Conservation (phyloP, 1,140 invertebrate species). For the Caenorhabditis inopinata region DNA sequence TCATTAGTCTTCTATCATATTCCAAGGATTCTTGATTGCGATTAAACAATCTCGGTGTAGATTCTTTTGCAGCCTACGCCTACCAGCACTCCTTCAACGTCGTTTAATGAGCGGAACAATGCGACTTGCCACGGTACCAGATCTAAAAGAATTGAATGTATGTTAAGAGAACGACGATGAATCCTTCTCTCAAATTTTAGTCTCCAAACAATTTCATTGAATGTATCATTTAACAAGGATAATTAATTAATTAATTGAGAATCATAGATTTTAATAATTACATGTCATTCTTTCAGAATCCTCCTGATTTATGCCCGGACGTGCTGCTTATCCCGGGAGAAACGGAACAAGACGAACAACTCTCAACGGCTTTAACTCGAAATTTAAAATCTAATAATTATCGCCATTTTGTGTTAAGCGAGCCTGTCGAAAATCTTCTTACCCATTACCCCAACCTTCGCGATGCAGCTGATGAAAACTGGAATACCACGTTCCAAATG, state of each 20-base stretch:
- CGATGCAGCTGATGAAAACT: background rate
- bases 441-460: background rate
- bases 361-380: background rate
- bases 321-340: background rate
- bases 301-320: background rate
- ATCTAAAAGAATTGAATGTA: conserved; percentile 7
- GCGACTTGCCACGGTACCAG: background rate
- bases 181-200: no score
- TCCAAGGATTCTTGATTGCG: background rate
- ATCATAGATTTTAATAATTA: background rate
- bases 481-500: conserved; percentile 25
- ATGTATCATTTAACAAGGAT: no score
- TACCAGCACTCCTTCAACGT: conserved; percentile 6
- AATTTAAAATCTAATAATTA: background rate
- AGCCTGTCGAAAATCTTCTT: background rate
- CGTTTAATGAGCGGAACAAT: conserved; percentile 16
- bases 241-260: background rate
- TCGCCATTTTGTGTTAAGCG: background rate
- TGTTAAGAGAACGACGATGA: no score
- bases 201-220: no score
- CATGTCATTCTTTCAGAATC: background rate
- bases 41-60: conserved; percentile 3
- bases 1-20: background rate
- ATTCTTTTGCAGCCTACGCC: background rate
- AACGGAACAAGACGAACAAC: conserved; percentile 7